Evolutionary conservation across 2,797 vertebrate genomes (phyloP).

Genomic region (Alauda arvensis): DNA sequence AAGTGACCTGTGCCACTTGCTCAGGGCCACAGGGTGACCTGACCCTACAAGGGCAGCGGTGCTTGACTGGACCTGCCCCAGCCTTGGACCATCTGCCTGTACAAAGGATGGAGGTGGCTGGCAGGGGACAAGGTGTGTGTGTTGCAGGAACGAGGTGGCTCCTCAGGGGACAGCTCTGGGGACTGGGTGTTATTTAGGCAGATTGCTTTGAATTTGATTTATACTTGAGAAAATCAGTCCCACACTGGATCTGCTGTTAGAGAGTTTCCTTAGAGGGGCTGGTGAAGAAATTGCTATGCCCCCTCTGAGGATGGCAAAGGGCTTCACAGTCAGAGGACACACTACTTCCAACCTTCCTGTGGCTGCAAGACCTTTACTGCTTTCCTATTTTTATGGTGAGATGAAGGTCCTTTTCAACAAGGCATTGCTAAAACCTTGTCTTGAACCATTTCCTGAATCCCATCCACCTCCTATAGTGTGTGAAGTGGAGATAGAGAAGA

Average conservation of each 20-base stretch:
- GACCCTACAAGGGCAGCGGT: neutral
- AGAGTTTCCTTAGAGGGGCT: neutral
- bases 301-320: rapidly evolving
- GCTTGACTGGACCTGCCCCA: neutral
- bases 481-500: neutral
- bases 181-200: rapidly evolving
- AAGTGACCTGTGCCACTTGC: neutral
- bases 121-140: rapidly evolving
- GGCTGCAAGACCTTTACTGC: neutral
- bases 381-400: neutral
- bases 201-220: neutral
- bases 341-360: neutral
- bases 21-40: neutral
- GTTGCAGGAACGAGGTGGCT: neutral
- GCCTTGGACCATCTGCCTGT: neutral
- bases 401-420: neutral
- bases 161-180: neutral
- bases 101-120: neutral
- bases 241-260: neutral
- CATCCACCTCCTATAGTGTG: neutral
- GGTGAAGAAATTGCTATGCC: neutral
- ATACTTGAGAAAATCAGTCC: neutral
- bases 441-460: neutral
- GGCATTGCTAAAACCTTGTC: neutral
- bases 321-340: neutral